Evolutionary conservation across 1,140 invertebrate genomes (phyloP).

Genomic region (Aculops lycopersici): DNA sequence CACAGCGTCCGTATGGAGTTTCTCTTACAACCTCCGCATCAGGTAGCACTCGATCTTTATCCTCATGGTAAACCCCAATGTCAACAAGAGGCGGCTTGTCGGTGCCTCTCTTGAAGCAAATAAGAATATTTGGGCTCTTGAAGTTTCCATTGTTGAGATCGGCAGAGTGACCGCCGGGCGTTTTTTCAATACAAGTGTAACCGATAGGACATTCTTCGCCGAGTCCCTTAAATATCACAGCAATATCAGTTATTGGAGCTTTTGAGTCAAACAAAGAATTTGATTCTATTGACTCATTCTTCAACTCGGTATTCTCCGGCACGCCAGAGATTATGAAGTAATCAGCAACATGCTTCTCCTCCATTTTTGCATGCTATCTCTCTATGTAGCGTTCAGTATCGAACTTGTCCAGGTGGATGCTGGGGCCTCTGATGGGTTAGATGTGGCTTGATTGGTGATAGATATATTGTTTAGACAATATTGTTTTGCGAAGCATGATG

Average conservation of each 20-base stretch:
- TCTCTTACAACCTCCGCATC: slow-evolving; percentile 63
- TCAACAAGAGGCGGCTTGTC: slow-evolving; percentile 87
- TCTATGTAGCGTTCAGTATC: too few species aligned
- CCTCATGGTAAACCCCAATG: slow-evolving; percentile 73
- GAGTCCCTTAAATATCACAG: slow-evolving; percentile 57
- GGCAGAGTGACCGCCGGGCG: slow-evolving; percentile 49
- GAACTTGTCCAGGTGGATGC: too few species aligned
- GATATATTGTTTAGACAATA: too few species aligned
- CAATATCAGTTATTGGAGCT: slow-evolving; percentile 72
- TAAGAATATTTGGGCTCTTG: slow-evolving; percentile 56
- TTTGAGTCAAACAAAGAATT: slow-evolving; percentile 25
- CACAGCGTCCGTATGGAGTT: slow-evolving; percentile 48
- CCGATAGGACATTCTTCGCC: slow-evolving; percentile 49
- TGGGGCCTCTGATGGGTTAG: too few species aligned
- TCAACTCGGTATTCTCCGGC: slow-evolving; percentile 27
- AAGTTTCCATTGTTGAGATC: slow-evolving; percentile 90
- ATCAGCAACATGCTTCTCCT: slow-evolving; percentile 25
- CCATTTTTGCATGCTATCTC: slow-evolving; percentile 13
- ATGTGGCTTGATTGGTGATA: too few species aligned
- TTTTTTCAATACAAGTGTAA: slow-evolving; percentile 44
- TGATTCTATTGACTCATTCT: slow-evolving; percentile 24
- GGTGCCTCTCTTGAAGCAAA: slow-evolving; percentile 60
- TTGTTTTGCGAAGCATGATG: too few species aligned
- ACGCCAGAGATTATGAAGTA: slow-evolving; percentile 92
- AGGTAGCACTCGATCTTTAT: slow-evolving; percentile 58